Evolutionary conservation across 2,888 invertebrate species (phyloP), one percentile per base, ranked within the genome.

Genomic region (Epinotia brunnichana): DNA sequence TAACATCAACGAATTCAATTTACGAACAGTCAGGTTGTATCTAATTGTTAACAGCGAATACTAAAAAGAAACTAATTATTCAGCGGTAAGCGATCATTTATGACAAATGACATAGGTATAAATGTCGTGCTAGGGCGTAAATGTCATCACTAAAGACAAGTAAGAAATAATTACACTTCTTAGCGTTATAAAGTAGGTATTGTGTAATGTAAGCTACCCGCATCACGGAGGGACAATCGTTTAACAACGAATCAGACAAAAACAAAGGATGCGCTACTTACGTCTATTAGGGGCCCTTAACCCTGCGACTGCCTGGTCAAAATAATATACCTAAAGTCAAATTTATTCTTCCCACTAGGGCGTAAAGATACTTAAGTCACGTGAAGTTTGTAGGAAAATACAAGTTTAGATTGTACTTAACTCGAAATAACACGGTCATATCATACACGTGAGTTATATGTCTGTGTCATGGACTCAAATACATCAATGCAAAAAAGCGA

Each of bases 151-250:
- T 63, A 63, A 59, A 61, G 51, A 59, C 39, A 59, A 73, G 39
- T 59, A 39, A 13, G 57, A 53, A 56, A 72, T 67, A 69, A 63
- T 51, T 54, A 44, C 54, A 56, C 44, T 61, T 57, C 53, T 48
- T n/a, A 60, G 51, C 56, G 69, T 70, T 53, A 60, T 59, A 59
- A 48, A n/a, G 29, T n/a, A n/a, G n/a, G n/a, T 54, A 17, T 57
- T 39, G 21, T 39, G 67, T 88, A 88, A 88, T 39, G 67, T 88
- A 88, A 88, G 85, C 83, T 80, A 78, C 91, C 91, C 91, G 89
- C 91, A 91, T 91, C 89, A 88, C 88, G 81, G 80, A 75, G 87
- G 87, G 88, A 87, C 88, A 86, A 86, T 86, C 84, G 85, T 87
- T 90, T 89, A 89, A 87, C 84, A 82, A 84, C 82, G 82, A 80